These are phyloP conservation scores for human DNA, from an alignment of 2,113 vertebrate genomes.

Conservation along the genomic window GRCh38 chr3:119616501-119617000, in stretches of 20 bases:
- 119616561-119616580: constrained; percentile 21
- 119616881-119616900: background rate
- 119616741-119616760: background rate
- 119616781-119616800: constrained; percentile 1
- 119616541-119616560: background rate
- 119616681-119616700: constrained; percentile 21
- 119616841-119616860: background rate
- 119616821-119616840: background rate
- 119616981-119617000: background rate
- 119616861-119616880: background rate
- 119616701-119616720: constrained; percentile 15
- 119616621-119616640: background rate
- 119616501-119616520: constrained; percentile 20
- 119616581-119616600: background rate
- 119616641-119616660: background rate
- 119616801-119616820: background rate
- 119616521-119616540: background rate
- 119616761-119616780: background rate
- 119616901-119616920: background rate
- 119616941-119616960: background rate
- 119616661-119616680: background rate
- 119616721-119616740: background rate
- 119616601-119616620: background rate
- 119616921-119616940: background rate
- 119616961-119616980: background rate